These are phyloP conservation scores for Tetranychus urticae DNA, from an alignment of 1,140 invertebrate species.

Conservation along the genomic window DNA sequence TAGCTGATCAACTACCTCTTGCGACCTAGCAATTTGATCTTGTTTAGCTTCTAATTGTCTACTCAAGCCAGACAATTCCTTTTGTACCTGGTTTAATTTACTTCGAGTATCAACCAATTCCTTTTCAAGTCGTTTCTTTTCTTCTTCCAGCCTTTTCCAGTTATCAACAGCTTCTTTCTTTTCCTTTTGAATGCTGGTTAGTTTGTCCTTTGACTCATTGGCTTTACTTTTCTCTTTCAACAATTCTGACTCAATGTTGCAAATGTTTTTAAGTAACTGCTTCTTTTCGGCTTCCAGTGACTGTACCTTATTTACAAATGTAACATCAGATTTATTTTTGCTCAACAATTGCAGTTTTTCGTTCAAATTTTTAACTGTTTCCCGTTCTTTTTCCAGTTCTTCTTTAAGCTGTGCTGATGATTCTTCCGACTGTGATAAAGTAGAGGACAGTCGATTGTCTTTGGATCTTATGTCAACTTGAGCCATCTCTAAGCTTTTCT, in stretches of 20 bases:
- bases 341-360: background rate
- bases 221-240: background rate
- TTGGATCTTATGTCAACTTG: constrained; percentile 22
- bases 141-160: background rate
- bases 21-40: too few relatives aligned
- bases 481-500: constrained; percentile 27
- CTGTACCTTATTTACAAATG: background rate
- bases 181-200: background rate
- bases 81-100: background rate
- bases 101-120: background rate
- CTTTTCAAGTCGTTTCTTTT: background rate
- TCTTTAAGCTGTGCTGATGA: constrained; percentile 63
- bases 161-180: background rate
- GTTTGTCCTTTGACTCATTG: background rate
- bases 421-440: constrained; percentile 18
- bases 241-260: background rate
- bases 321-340: background rate
- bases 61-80: background rate
- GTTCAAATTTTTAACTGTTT: constrained; percentile 8
- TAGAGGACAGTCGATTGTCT: background rate
- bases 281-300: background rate
- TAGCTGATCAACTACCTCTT: background rate
- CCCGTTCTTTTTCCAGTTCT: constrained; percentile 53
- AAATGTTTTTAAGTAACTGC: background rate
- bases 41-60: background rate